phyloP scores from a whole-genome alignment of 2,888 invertebrate species.

The Maniola hyperantus region DNA sequence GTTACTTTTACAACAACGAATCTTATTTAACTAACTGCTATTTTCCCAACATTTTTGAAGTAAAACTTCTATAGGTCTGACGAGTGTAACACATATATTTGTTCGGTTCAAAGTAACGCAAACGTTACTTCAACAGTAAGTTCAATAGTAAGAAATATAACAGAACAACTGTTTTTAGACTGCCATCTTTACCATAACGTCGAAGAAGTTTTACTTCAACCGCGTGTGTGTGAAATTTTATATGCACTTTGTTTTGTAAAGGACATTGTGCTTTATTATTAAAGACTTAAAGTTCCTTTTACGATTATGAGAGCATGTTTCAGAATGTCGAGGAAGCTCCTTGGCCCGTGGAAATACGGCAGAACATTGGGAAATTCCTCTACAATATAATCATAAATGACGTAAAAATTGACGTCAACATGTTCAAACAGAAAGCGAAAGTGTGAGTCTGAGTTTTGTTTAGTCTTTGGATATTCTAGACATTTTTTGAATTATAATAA shows the following conservation, averaged over 20 bases:
- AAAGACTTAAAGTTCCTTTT: not conserved
- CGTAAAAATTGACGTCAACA: constrained; percentile 90
- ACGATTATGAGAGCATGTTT: not conserved
- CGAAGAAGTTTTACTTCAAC: no score
- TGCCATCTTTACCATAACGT: no score
- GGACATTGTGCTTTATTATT: not conserved
- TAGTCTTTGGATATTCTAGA: not conserved
- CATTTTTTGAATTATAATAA: not conserved
- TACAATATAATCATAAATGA: constrained; percentile 94
- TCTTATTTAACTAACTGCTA: no score
- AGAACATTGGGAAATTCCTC: constrained; percentile 90
- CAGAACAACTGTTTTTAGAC: no score
- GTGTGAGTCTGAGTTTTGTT: constrained; percentile 55
- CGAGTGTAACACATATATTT: no score
- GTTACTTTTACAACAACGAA: not conserved
- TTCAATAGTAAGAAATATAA: no score
- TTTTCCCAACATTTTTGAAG: not conserved
- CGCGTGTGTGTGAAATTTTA: no score
- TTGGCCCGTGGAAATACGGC: constrained; percentile 86
- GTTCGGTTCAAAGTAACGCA: no score
- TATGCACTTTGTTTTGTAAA: not conserved
- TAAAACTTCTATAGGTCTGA: no score
- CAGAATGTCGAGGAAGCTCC: constrained; percentile 80
- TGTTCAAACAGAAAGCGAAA: constrained; percentile 82
- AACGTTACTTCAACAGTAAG: no score